A percentile compares a stretch with the other conserved stretches of the same genome.
Conservation (phyloP, 2,888 invertebrate species). For the Ochropleura leucogaster region DNA sequence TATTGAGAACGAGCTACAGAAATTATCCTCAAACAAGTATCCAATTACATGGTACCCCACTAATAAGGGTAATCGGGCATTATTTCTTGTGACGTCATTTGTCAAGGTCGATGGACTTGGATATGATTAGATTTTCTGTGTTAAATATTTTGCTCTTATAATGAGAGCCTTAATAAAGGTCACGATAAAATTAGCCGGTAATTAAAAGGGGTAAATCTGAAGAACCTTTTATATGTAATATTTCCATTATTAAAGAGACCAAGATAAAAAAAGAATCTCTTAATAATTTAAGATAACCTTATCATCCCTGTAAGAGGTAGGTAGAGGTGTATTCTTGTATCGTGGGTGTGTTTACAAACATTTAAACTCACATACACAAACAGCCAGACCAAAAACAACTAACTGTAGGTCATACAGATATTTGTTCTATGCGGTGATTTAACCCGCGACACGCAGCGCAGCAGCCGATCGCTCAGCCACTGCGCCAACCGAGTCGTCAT, state of each 20-base stretch:
- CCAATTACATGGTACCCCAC: slow-evolving; percentile 45
- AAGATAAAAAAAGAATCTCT: background rate
- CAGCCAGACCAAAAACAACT: no score
- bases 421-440: no score
- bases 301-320: no score
- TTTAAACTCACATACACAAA: no score
- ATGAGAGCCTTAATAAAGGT: background rate
- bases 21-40: slow-evolving; percentile 54
- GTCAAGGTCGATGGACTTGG: slow-evolving; percentile 22
- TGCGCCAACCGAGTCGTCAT: background rate
- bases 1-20: slow-evolving; percentile 39
- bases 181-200: background rate
- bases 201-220: background rate
- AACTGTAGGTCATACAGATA: no score
- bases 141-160: background rate
- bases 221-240: slow-evolving; percentile 4
- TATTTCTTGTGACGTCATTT: slow-evolving; percentile 40
- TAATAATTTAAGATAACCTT: background rate
- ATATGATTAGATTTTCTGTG: slow-evolving; percentile 18
- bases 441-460: no score
- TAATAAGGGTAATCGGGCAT: slow-evolving; percentile 48
- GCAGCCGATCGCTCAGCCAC: no score
- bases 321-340: no score
- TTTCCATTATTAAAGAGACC: background rate
- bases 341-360: no score